A percentile compares a stretch with the other conserved stretches of the same genome.
Evolutionary conservation across 2,797 vertebrate genomes (phyloP).

Genomic region (Myotis findleyi): DNA sequence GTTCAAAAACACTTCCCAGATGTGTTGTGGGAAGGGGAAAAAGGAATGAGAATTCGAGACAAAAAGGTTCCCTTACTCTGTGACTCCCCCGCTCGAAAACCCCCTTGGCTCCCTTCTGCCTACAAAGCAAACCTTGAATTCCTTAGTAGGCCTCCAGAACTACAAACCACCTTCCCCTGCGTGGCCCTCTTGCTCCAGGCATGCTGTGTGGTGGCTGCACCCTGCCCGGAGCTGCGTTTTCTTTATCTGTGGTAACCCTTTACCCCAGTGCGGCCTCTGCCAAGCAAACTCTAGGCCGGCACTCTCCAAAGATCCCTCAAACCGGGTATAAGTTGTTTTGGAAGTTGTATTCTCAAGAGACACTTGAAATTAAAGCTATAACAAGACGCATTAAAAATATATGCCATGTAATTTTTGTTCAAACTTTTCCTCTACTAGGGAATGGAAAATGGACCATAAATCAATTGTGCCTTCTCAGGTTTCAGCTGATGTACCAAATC

Average conservation of each 20-base stretch:
- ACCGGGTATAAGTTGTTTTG: neutral
- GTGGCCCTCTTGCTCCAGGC: neutral
- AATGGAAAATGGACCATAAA: neutral
- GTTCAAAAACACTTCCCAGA: neutral
- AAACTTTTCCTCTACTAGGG: neutral
- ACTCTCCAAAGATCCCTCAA: neutral
- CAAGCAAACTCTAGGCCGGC: neutral
- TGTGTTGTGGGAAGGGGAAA: neutral
- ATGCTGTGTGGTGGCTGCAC: neutral
- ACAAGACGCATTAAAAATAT: neutral
- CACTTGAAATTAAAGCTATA: conserved; percentile 35
- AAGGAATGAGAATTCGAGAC: neutral
- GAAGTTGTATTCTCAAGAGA: conserved; percentile 14
- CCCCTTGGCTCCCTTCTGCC: neutral
- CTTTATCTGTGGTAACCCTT: neutral
- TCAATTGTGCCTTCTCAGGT: neutral
- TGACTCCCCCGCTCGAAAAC: neutral
- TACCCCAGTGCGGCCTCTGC: neutral
- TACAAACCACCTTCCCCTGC: neutral
- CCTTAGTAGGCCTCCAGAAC: neutral
- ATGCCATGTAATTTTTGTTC: neutral
- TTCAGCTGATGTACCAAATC: conserved; percentile 11
- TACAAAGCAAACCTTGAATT: neutral
- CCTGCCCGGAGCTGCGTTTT: neutral
- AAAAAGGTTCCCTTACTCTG: neutral